These are phyloP conservation scores for Callospermophilus lateralis DNA, from an alignment of 2,113 vertebrate genomes.

Conservation along the genomic window DNA sequence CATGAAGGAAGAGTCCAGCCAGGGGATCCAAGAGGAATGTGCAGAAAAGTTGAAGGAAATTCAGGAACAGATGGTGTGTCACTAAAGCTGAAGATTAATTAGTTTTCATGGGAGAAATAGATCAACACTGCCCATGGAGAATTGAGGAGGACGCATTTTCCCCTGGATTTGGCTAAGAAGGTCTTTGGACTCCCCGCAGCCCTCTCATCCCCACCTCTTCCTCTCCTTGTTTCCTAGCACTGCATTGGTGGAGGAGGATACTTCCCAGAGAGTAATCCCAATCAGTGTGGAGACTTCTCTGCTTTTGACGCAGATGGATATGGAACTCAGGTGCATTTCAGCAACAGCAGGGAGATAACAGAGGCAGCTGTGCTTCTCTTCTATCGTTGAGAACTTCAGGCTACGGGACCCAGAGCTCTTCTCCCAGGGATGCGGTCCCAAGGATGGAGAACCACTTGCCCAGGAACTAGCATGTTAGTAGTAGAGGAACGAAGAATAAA, in stretches of 20 bases:
- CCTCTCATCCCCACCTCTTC: no score
- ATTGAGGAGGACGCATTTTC: no score
- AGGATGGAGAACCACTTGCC: no score
- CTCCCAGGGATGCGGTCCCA: no score
- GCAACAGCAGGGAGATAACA: constrained; percentile 45
- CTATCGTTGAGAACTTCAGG: constrained; percentile 51
- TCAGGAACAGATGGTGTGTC: no score
- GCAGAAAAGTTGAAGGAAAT: background rate
- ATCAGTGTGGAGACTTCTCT: constrained; percentile 79
- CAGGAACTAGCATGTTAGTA: no score
- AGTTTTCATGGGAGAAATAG: background rate
- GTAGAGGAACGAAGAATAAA: no score
- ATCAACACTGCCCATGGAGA: no score
- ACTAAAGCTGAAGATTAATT: background rate
- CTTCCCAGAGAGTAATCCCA: constrained; percentile 64
- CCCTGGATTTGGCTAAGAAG: no score
- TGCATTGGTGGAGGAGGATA: constrained; percentile 80
- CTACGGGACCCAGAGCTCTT: accelerated
- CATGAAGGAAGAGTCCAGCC: no score
- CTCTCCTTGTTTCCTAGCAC: constrained; percentile 29
- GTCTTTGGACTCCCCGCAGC: no score
- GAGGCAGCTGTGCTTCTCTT: constrained; percentile 72
- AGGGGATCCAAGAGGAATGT: background rate
- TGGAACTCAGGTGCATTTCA: constrained; percentile 40
- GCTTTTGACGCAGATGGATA: constrained; percentile 79